Evolutionary conservation across 2,888 invertebrate species (phyloP).

Genomic region (Homarus gammarus): DNA sequence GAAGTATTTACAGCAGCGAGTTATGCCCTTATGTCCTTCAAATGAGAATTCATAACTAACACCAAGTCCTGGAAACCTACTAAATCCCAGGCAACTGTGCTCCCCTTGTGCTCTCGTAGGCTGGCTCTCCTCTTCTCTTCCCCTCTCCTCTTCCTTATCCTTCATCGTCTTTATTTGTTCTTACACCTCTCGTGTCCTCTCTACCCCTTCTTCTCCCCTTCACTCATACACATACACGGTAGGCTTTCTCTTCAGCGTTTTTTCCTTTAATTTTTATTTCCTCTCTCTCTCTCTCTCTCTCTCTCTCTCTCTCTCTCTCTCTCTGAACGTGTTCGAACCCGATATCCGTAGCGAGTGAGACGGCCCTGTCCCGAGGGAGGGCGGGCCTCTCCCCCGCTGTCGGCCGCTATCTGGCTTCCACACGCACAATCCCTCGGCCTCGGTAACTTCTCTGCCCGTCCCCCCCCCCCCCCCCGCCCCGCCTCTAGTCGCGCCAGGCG

Average conservation of each 20-base stretch:
- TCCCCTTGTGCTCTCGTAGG: neutral
- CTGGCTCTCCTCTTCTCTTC: neutral
- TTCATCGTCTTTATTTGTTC: neutral
- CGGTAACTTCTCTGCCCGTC: neutral
- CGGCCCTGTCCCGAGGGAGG: slow-evolving; percentile 2
- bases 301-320: neutral
- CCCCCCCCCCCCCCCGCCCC: neutral
- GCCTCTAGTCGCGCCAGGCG: neutral
- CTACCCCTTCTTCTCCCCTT: neutral
- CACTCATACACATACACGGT: neutral
- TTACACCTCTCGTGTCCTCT: neutral
- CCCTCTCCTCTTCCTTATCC: neutral
- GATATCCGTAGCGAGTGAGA: neutral
- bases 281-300: neutral
- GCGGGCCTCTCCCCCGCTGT: neutral
- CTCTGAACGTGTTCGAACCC: neutral
- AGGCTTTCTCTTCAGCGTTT: neutral
- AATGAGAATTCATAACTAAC: neutral
- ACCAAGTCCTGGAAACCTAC: neutral
- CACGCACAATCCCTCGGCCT: neutral
- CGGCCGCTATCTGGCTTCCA: neutral
- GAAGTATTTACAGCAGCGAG: neutral
- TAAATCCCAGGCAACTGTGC: neutral
- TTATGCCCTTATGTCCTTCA: neutral
- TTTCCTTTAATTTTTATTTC: neutral